Evolutionary conservation across 2,797 vertebrate species (phyloP).

Genomic region (Molothrus ater): DNA sequence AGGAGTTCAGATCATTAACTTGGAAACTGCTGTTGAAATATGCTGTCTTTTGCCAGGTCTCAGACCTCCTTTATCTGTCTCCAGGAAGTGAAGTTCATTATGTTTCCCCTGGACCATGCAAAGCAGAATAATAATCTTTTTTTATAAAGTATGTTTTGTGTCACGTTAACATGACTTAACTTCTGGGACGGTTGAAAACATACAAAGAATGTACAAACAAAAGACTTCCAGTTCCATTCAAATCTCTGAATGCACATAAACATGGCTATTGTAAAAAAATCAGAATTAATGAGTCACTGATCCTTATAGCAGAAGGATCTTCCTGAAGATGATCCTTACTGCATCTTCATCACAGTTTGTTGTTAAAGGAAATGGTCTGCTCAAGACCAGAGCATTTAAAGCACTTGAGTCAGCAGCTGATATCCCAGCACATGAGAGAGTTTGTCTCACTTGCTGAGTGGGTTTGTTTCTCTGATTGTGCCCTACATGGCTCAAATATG

Average conservation of each 20-base stretch:
- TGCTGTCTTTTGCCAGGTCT: neutral
- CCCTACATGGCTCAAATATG: fast-evolving
- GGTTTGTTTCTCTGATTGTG: neutral
- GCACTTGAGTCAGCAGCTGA: neutral
- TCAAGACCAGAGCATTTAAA: neutral
- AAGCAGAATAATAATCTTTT: neutral
- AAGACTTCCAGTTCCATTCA: neutral
- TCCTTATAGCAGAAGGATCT: neutral
- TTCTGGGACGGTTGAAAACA: neutral
- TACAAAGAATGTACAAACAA: neutral
- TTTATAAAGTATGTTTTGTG: neutral
- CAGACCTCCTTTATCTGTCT: slow-evolving; percentile 6
- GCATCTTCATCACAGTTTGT: neutral
- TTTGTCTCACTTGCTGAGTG: fast-evolving
- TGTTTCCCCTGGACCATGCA: neutral
- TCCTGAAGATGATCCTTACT: neutral
- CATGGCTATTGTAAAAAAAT: neutral
- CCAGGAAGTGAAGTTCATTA: slow-evolving; percentile 20
- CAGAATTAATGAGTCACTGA: neutral
- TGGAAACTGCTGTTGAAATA: slow-evolving; percentile 8
- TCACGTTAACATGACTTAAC: neutral
- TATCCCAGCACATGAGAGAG: neutral
- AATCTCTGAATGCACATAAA: neutral
- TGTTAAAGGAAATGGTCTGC: neutral
- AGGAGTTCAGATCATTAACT: neutral